These are phyloP conservation scores for Epizoanthus rinbou DNA, from an alignment of 92 coral and sea anemone genomes.

Conservation along the genomic window DNA sequence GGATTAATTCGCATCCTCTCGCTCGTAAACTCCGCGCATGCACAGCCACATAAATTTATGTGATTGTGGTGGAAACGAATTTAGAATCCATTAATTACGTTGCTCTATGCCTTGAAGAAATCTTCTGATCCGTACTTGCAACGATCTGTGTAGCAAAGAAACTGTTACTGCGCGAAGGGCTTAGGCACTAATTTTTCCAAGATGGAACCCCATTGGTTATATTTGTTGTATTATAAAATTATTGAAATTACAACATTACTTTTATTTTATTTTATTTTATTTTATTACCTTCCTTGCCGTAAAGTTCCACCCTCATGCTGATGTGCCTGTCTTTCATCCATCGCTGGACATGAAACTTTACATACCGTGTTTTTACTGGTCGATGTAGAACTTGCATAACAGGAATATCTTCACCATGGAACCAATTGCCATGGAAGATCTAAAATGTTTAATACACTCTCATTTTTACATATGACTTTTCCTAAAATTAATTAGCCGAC, in stretches of 20 bases:
- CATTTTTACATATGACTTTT: too few species aligned
- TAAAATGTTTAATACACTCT: neutral
- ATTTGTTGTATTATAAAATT: too few species aligned
- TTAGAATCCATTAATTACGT: neutral
- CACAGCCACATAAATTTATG: neutral
- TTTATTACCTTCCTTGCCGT: conserved; percentile 62
- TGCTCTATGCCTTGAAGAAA: neutral
- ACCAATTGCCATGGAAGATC: conserved; percentile 49
- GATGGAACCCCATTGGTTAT: too few species aligned
- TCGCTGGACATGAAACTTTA: conserved; percentile 53
- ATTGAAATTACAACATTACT: neutral
- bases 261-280: neutral
- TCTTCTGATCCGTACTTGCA: neutral
- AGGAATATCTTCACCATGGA: conserved; percentile 31
- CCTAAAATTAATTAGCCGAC: too few species aligned
- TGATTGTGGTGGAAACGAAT: neutral
- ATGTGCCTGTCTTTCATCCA: conserved; percentile 3
- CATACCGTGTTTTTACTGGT: conserved; percentile 51
- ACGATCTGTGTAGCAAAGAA: too few species aligned
- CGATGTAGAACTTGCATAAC: conserved; percentile 46
- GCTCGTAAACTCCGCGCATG: neutral
- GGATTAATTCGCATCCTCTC: too few species aligned
- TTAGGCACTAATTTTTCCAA: too few species aligned
- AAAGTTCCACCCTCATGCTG: conserved; percentile 68
- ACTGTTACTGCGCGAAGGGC: too few species aligned